Evolutionary conservation across 2,888 invertebrate species (phyloP), one percentile per base, ranked within the genome.

Genomic region (Allygus modestus): DNA sequence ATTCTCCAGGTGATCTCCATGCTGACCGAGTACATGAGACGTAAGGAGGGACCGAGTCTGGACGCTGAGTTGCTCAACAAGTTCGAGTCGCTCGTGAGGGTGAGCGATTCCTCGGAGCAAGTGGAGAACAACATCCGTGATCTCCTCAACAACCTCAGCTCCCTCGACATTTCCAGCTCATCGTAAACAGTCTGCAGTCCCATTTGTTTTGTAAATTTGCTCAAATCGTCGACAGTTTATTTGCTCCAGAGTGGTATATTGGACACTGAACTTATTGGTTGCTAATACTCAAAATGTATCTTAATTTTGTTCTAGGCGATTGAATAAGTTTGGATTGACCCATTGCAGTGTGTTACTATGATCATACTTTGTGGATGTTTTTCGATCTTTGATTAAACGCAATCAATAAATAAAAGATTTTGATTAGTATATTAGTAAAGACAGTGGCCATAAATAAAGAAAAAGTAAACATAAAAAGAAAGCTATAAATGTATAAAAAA

Each of bases 1-100:
- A n/a, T n/a, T n/a, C n/a, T n/a, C n/a, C 46, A 92, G 91, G 93
- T 96, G 85, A 93, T 95, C 17, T 93, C 94, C 87, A 94, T 96
- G 93, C 93, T 96, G 91, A 91, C 93, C 84, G 93, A 94, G 86
- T 93, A 94, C 85, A 91, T 93, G 84, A 91, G 86, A 9, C 83
- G 54, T n/a, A 65, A 81, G 43, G 17, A 26, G 11, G 23, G 23
- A 5, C 54, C 71, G 43, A 43, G 91, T 12, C 92, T 92, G 20
- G 93, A 94, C 81, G 91, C 94, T 20, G 94, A 94, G 88, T 92
- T 93, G 12, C 91, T 95, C 37, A 92, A 93, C 54, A 90, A 89
- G 20, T 91, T 92, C 86, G 91, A 91, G 83, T 92, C 92, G 86
- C 23, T 83, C 31, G 28, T 83, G 23, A 54, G 58, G 20, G 61